Percentiles rank a stretch among this genome's conserved stretches.
Conservation (phyloP, 2,797 vertebrate genomes). For the Acanthis flammea region DNA sequence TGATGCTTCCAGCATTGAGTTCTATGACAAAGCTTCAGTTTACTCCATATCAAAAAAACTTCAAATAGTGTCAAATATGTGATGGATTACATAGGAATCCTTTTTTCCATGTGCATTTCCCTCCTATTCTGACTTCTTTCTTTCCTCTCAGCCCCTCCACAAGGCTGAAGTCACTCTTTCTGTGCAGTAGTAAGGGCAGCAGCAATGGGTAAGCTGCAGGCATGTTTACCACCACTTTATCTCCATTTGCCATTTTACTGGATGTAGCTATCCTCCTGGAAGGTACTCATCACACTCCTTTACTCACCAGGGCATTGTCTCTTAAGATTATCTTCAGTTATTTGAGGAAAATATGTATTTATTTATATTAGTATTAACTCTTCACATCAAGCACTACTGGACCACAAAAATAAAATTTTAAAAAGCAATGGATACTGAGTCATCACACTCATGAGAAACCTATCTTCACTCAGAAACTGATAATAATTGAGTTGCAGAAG, state of each 20-base stretch:
- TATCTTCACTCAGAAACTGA: background rate
- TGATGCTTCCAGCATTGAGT: background rate
- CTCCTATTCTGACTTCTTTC: background rate
- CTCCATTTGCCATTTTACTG: background rate
- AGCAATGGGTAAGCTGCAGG: background rate
- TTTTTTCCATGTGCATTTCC: background rate
- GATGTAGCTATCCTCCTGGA: background rate
- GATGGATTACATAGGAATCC: background rate
- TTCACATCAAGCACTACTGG: background rate
- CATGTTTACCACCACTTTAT: background rate
- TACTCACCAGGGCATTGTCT: background rate
- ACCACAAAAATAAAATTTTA: background rate
- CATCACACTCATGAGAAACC: background rate
- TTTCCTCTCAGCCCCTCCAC: background rate
- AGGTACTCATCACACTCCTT: background rate
- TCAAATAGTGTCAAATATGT: accelerated
- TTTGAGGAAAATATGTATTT: background rate
- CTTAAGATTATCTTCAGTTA: background rate
- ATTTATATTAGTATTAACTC: background rate
- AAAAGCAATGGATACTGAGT: background rate
- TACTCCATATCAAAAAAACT: background rate
- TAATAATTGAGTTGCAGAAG: background rate
- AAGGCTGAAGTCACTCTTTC: background rate
- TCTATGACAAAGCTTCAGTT: background rate
- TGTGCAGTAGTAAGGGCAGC: background rate